Percentiles rank a stretch among this genome's conserved stretches.
Evolutionary conservation across 2,113 vertebrate species (phyloP).

Genomic region (Rhinichthys klamathensis): DNA sequence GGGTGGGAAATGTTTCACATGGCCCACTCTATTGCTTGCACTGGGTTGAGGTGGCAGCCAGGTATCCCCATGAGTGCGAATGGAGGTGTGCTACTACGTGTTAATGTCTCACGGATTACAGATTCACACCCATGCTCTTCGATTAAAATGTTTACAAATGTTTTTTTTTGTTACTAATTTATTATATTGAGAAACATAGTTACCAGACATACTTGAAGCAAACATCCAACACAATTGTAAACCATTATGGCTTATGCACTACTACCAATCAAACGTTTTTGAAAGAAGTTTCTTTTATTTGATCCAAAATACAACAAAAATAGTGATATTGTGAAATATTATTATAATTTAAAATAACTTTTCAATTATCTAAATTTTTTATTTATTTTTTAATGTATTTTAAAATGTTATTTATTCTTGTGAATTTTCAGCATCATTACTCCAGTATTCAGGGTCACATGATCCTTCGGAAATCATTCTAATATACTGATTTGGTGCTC

Average conservation of each 20-base stretch:
- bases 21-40: slow-evolving; percentile 59
- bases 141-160: slow-evolving; percentile 20
- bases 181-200: not conserved
- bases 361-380: too few relatives aligned
- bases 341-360: not conserved
- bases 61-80: slow-evolving; percentile 66
- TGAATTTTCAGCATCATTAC: not conserved
- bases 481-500: not conserved
- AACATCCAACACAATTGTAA: not conserved
- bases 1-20: slow-evolving; percentile 69
- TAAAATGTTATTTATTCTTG: not conserved
- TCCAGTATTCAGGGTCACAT: not conserved
- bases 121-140: not conserved
- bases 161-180: not conserved
- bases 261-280: not conserved
- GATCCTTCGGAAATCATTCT: not conserved
- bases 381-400: not conserved
- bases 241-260: not conserved
- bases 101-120: slow-evolving; percentile 14
- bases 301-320: not conserved
- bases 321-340: not conserved
- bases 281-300: not conserved
- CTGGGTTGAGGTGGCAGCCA: slow-evolving; percentile 53
- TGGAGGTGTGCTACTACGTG: slow-evolving; percentile 61
- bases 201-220: not conserved